Percentiles rank a stretch among this genome's conserved stretches.
Evolutionary conservation across 2,888 invertebrate genomes (phyloP).

Genomic region (Thymelicus lineola): DNA sequence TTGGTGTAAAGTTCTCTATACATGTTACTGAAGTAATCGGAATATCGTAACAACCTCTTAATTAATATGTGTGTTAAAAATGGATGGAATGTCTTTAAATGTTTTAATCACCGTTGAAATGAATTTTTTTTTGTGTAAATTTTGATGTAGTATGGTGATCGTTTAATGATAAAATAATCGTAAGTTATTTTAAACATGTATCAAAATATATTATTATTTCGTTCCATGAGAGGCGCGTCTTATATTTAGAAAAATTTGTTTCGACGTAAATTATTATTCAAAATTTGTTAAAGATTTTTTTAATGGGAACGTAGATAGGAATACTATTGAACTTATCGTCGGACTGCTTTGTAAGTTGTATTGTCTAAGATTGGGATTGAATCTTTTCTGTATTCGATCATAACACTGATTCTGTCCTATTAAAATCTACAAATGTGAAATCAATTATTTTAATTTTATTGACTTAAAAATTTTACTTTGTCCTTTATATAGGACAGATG

Average conservation of each 20-base stretch:
- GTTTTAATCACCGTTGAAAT: neutral
- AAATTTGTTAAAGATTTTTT: too few relatives aligned
- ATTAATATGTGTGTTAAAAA: neutral
- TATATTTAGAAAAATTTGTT: too few relatives aligned
- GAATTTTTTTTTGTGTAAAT: conserved; percentile 9
- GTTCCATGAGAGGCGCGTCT: too few relatives aligned
- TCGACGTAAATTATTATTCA: too few relatives aligned
- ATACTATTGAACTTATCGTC: too few relatives aligned
- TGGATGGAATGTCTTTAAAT: neutral
- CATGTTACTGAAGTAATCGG: neutral
- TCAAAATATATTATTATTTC: too few relatives aligned
- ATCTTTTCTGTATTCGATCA: too few relatives aligned
- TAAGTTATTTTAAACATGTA: neutral
- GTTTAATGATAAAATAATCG: neutral
- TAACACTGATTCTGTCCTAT: too few relatives aligned
- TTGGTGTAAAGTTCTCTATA: neutral
- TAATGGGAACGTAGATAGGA: too few relatives aligned
- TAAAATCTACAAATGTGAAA: too few relatives aligned
- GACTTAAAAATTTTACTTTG: conserved; percentile 1
- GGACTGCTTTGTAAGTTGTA: too few relatives aligned
- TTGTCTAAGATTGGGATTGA: too few relatives aligned
- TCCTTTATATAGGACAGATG: conserved; percentile 23
- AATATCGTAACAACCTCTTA: neutral
- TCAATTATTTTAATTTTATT: conserved; percentile 1
- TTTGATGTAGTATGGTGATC: neutral